Base-by-base conservation (phyloP, 2,113 vertebrate genomes). In the Sebastes fasciatus region DNA sequence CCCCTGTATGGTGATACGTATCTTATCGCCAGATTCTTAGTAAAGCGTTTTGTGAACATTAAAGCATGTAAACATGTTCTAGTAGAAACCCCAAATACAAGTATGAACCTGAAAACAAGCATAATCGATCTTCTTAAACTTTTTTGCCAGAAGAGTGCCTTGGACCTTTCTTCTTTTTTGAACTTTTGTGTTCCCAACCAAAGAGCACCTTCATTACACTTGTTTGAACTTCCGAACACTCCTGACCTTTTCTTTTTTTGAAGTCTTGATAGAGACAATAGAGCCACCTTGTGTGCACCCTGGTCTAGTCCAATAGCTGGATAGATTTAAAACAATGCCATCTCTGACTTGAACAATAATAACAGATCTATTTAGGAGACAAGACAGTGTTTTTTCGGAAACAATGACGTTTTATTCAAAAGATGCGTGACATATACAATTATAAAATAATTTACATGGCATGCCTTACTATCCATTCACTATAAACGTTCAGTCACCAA, bases 371-470 rank as follows among this genome's bases (percentile, higher is more conserved):
- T 42, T n/a, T 2, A 72, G 4, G 6, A 83, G 12, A 70, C 45
- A 66, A 70, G 4, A 74, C 19, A 13, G 2, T 4, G 1, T 93
- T 92, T 94, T 80, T 89, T 26, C 87, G 54, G 90, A 93, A 93
- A 93, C 93, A 91, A 93, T 92, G 79, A 94, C 83, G 60, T 93
- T 93, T 94, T 95, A 93, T 95, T 94, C 87, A 94, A 94, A 95
- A 94, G 89, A 94, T 94, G 92, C 74, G 88, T 93, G 93, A 95
- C 94, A 93, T 94, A 94, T 91, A 94, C 91, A 95, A 84, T 94
- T 92, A 93, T 90, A 94, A 95, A 95, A 95, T 95, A 93, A 95
- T 94, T 95, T 94, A 95, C 93, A 95, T 93, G 93, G 93, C 95
- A 95, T 95, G 94, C 94, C 93, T 94, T 89, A 94, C 93, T 94